Base-by-base conservation (phyloP, 1,140 invertebrate genomes). In the Bombus difficillimus region DNA sequence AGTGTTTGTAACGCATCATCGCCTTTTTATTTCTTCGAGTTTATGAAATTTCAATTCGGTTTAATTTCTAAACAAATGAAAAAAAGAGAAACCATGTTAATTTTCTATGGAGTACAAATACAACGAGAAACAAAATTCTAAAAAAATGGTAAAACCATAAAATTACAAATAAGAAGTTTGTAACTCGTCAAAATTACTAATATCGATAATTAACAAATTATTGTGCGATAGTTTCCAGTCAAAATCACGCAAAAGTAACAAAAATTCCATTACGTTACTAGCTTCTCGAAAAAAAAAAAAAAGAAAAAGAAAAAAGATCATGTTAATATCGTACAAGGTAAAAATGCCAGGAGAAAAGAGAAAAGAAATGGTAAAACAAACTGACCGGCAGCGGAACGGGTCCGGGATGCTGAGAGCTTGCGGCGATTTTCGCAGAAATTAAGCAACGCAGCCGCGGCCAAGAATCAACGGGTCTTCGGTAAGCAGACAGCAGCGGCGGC, bases 381-480 rank as follows among this genome's bases (percentile, higher is more conserved):
- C 75, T 72, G 39, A 69, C 75, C 74, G 34, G 25, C 72, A 47
- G 62, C 41, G 39, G 28, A 71, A 75, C 39, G 81, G 41, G 57
- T 75, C 71, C 59, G 57, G 22, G 81, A 66, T 47, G 81, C n/a
- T 74, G 28, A 73, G 80, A 41, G 80, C 57, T 66, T 37, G 81
- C 39, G 66, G 66, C 66, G 66, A 22, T 84, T 80, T 84, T 72
- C 76, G 74, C 74, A 78, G 82, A 57, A 84, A 84, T 79, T 72
- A 78, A 84, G 76, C 32, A 84, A 78, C 62, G 32, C 81, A 12
- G 53, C 53, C 59, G 34, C 39, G 32, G 9, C 59, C 6, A 10
- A 59, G n/a, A 79, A 25, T 9, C 47, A 79, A 71, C 82, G 75
- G 75, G 32, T 80, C 76, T 84, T 72, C 47, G 53, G 41, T 34